A percentile compares a stretch with the other conserved stretches of the same genome.
phyloP scores from a whole-genome alignment of 2,113 vertebrate species.

The Paradoxurus hermaphroditus region DNA sequence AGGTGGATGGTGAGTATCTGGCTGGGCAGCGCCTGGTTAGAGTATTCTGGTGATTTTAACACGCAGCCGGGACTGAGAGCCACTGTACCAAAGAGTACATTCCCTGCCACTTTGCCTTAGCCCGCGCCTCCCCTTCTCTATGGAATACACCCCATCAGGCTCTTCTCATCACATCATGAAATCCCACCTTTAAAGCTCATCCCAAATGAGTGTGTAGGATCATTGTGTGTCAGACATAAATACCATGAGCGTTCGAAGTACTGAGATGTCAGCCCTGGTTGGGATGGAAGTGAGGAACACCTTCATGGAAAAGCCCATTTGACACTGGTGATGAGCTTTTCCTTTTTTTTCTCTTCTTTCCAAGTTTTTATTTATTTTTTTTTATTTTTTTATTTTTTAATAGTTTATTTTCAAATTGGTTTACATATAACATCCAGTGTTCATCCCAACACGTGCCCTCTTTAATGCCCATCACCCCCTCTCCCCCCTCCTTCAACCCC shows the following conservation, averaged over 20 bases:
- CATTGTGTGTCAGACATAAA: too few species aligned
- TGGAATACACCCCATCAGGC: fast-evolving
- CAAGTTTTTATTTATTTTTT: too few species aligned
- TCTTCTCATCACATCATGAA: background rate
- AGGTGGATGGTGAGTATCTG: fast-evolving
- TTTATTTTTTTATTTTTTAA: too few species aligned
- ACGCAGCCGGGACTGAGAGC: background rate
- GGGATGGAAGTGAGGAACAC: background rate
- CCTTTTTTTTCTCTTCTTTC: too few species aligned
- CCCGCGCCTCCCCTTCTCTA: fast-evolving
- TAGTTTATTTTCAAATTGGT: too few species aligned
- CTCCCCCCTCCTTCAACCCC: too few species aligned
- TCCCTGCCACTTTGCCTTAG: background rate
- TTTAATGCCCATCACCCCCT: too few species aligned
- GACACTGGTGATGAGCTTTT: background rate
- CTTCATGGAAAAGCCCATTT: background rate
- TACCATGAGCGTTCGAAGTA: fast-evolving
- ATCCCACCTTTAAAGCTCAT: background rate
- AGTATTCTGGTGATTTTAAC: background rate
- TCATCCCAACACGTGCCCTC: too few species aligned
- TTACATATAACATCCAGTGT: too few species aligned
- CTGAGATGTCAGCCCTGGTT: fast-evolving
- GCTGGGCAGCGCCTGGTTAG: background rate
- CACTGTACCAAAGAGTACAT: fast-evolving
- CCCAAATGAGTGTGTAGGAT: too few species aligned